These are phyloP conservation scores for Platysteira castanea DNA, from an alignment of 2,113 vertebrate species.

Conservation along the genomic window DNA sequence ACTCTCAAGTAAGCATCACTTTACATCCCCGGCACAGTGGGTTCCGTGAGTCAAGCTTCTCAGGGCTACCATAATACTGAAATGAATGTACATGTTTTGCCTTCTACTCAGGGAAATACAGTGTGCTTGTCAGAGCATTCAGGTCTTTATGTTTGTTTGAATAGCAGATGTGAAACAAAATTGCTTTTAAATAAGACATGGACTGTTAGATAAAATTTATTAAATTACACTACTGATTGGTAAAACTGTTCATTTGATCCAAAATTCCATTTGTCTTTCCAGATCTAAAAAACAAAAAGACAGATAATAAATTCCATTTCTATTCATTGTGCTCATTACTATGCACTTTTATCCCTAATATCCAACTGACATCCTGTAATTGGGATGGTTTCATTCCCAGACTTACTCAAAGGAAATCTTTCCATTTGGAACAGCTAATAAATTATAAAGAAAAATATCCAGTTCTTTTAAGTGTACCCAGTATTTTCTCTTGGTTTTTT, in stretches of 20 bases:
- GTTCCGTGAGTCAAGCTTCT: neutral
- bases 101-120: neutral
- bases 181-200: neutral
- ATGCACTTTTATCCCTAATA: slow-evolving; percentile 1
- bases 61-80: neutral
- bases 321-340: neutral
- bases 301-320: neutral
- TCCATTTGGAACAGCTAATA: neutral
- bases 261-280: neutral
- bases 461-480: neutral
- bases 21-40: neutral
- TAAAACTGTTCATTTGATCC: neutral
- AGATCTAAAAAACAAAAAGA: neutral
- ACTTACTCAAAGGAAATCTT: neutral
- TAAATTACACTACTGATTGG: neutral
- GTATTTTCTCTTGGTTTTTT: neutral
- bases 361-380: neutral
- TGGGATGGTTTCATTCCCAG: neutral
- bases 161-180: neutral
- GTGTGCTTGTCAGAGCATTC: neutral
- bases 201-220: neutral
- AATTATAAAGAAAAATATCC: neutral
- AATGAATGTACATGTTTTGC: neutral
- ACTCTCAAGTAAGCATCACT: neutral
- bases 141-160: neutral